Evolutionary conservation across 2,797 vertebrate species (phyloP), one percentile per base, ranked within the genome.

Genomic region (Acanthurus leucopareius): DNA sequence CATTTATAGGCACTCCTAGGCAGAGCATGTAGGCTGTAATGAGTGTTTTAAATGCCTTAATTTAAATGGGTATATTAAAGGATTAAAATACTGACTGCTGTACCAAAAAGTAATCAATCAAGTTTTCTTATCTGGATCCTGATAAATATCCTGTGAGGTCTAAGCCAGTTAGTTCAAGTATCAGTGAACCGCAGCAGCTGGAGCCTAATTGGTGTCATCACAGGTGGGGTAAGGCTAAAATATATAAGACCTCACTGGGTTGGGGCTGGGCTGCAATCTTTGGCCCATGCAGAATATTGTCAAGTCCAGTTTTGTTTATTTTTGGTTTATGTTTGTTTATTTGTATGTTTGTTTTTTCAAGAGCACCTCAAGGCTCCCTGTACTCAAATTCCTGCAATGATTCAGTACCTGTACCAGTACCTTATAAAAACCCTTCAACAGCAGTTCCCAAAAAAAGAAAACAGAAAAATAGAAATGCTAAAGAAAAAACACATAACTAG

Each of bases 361-460:
- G n/a, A 25, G 32, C 19, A 10, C 52, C 11, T 38, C 4, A 35
- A 61, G 56, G n/a, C 44, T 73, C 15, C 42, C 28, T 22, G 0
- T 1, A 73, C 11, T 40, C 16, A 3, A 5, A 22, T 6, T 59
- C 15, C 10, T 58, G 19, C n/a, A 54, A 0, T 74, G 53, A 59
- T 75, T 59, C n/a, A 60, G 22, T 14, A 58, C 28, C 38, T 35
- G 47, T n/a, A n/a, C n/a, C n/a, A n/a, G n/a, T n/a, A n/a, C 15
- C 8, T 5, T 45, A 0, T 63, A 47, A 20, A 8, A 48, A 10
- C 49, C 35, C 8, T 13, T 25, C 16, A 22, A 57, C 0, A 5
- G 10, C 51, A 8, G 10, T 11, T 22, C 3, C 44, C n/a, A 14
- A 45, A 35, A 35, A 20, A n/a, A 8, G 9, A 20, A 58, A 16